A percentile compares a stretch with the other conserved stretches of the same genome.
These are phyloP conservation scores for Antennarius striatus DNA, from an alignment of 2,113 vertebrate genomes.

Conservation along the genomic window DNA sequence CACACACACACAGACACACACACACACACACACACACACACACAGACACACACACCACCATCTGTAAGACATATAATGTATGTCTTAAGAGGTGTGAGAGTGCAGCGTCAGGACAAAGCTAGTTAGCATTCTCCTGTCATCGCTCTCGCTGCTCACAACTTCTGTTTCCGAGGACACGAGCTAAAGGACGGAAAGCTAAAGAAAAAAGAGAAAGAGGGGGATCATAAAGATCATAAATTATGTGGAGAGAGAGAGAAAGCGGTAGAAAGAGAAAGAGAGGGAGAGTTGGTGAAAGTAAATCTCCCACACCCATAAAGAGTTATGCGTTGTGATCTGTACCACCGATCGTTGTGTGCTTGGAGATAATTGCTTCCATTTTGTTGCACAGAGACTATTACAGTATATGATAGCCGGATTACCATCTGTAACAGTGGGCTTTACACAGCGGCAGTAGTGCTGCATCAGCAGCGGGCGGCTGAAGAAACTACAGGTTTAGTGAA, in stretches of 20 bases:
- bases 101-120: too few relatives aligned
- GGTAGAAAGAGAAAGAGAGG: constrained; percentile 22
- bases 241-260: constrained; percentile 31
- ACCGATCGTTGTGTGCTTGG: constrained; percentile 69
- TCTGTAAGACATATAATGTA: too few relatives aligned
- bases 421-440: constrained; percentile 64
- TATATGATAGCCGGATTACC: constrained; percentile 69
- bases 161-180: too few relatives aligned
- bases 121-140: too few relatives aligned
- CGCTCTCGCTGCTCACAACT: too few relatives aligned
- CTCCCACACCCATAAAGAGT: constrained; percentile 69
- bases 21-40: too few relatives aligned
- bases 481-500: constrained; percentile 49
- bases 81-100: too few relatives aligned
- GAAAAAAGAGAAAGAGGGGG: too few relatives aligned
- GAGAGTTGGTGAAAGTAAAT: constrained; percentile 54
- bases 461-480: constrained; percentile 49
- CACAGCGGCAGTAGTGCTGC: constrained; percentile 52
- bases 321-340: constrained; percentile 72
- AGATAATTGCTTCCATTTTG: constrained; percentile 77
- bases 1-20: too few relatives aligned
- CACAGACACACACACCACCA: too few relatives aligned
- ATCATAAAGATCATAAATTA: too few relatives aligned
- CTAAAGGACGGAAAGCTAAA: too few relatives aligned
- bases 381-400: constrained; percentile 70